Evolutionary conservation across 30 jellyfish, hydroid and myxozoan species (phyloP).

Genomic region (Euphysa ruthae): DNA sequence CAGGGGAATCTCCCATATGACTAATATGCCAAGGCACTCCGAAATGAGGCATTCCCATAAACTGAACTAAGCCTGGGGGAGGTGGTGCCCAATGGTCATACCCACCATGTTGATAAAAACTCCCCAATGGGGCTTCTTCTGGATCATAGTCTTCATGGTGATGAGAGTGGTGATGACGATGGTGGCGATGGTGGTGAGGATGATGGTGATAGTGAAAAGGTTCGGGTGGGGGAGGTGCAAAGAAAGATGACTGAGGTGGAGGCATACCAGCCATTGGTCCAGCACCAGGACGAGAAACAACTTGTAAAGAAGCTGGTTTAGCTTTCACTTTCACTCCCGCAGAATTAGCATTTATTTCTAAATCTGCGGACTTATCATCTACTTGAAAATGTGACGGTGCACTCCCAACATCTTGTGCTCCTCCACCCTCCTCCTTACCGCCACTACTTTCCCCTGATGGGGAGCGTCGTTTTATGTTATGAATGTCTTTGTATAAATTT

Average conservation of each 20-base stretch:
- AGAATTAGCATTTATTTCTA: conserved; percentile 89
- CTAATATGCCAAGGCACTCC: conserved; percentile 29
- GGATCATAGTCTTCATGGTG: conserved; percentile 23
- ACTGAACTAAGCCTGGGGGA: conserved; percentile 1
- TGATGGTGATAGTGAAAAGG: conserved; percentile 76
- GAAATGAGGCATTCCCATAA: conserved; percentile 38
- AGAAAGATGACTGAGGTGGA: conserved; percentile 47
- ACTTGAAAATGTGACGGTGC: conserved; percentile 93
- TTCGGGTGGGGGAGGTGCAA: conserved; percentile 53
- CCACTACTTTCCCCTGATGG: background rate
- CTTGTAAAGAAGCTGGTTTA: conserved; percentile 91
- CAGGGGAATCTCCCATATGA: conserved; percentile 15
- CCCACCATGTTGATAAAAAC: background rate
- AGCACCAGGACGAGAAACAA: conserved; percentile 84
- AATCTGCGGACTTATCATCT: conserved; percentile 83
- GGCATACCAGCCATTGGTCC: conserved; percentile 48
- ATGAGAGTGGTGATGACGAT: conserved; percentile 25
- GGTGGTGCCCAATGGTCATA: conserved; percentile 1
- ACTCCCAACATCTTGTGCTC: conserved; percentile 77
- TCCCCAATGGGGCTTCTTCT: conserved; percentile 2
- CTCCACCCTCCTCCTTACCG: conserved; percentile 49
- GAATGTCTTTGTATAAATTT: conserved; percentile 12
- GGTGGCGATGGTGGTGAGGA: conserved; percentile 68
- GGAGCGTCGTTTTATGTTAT: background rate
- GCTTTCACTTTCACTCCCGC: conserved; percentile 95